Conservation (phyloP, 2,888 invertebrate genomes). For the Chelonus formosanus region DNA sequence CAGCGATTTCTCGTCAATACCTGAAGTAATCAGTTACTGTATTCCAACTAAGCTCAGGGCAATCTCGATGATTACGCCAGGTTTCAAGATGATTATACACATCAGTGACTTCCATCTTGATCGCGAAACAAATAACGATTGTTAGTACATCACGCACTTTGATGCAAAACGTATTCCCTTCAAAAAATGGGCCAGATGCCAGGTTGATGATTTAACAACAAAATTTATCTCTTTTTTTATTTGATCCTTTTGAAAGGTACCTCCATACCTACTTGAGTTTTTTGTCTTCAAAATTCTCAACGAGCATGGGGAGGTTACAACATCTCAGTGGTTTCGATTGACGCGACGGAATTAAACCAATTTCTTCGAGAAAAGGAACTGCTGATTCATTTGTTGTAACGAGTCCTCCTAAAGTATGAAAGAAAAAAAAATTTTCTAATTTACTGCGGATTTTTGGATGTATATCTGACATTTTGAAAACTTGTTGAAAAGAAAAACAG, state of each 20-base stretch:
- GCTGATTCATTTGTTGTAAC: conserved; percentile 22
- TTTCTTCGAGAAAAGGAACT: conserved; percentile 30
- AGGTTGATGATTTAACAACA: conserved; percentile 32
- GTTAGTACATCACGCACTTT: conserved; percentile 32
- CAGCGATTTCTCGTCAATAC: too few species aligned
- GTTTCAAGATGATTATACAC: conserved; percentile 26
- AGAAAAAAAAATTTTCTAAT: conserved; percentile 26
- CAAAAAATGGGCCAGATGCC: conserved; percentile 34
- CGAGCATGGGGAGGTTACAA: conserved; percentile 32
- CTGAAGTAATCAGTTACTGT: too few species aligned
- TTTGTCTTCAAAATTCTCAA: conserved; percentile 14
- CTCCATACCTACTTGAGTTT: conserved; percentile 33
- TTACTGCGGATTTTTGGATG: conserved; percentile 27
- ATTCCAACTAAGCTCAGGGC: too few species aligned
- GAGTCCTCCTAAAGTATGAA: conserved; percentile 24
- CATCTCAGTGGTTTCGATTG: conserved; percentile 26
- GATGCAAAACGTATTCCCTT: conserved; percentile 30
- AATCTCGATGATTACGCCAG: too few species aligned
- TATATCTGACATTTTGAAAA: conserved; percentile 6
- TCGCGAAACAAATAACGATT: conserved; percentile 30
- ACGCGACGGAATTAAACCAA: conserved; percentile 23
- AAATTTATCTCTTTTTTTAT: conserved; percentile 27
- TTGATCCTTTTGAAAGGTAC: conserved; percentile 25
- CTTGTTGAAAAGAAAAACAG: too few species aligned
- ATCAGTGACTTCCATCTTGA: conserved; percentile 29